Evolutionary conservation across 1,140 invertebrate species (phyloP).

Genomic region (Agrilus planipennis): DNA sequence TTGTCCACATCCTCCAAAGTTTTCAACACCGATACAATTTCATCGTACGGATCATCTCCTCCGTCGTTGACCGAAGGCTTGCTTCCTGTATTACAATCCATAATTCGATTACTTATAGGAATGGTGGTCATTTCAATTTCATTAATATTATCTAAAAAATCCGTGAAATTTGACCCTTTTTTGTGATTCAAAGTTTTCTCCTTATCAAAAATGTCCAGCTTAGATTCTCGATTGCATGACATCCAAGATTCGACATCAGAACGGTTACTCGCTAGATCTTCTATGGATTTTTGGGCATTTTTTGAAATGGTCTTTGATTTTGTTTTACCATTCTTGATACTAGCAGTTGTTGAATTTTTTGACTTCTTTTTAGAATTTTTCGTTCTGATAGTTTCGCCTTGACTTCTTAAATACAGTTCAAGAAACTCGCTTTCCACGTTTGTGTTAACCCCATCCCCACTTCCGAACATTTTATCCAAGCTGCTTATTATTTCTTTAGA

Average conservation of each 20-base stretch:
- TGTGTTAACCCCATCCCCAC: too few species aligned
- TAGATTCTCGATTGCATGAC: neutral
- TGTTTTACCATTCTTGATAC: too few species aligned
- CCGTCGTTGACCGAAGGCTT: neutral
- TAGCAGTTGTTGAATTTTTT: too few species aligned
- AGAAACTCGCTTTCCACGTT: too few species aligned
- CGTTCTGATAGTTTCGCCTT: too few species aligned
- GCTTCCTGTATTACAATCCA: conserved; percentile 9
- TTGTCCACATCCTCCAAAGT: conserved; percentile 27
- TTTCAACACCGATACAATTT: conserved; percentile 27
- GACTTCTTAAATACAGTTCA: too few species aligned
- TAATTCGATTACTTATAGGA: conserved; percentile 1
- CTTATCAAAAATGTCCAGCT: neutral
- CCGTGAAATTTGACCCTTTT: conserved; percentile 16
- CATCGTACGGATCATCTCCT: conserved; percentile 19
- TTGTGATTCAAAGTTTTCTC: neutral
- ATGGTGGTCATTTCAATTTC: conserved; percentile 11
- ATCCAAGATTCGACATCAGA: conserved; percentile 7
- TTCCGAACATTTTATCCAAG: too few species aligned
- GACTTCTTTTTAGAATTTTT: too few species aligned
- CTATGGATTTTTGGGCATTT: too few species aligned
- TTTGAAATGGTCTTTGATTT: too few species aligned
- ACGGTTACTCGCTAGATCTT: too few species aligned
- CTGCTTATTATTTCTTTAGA: too few species aligned
- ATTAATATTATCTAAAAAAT: conserved; percentile 21